A percentile compares a stretch with the other conserved stretches of the same genome.
Conservation (phyloP, 1,140 invertebrate species). For the Phenacoccus solenopsis region DNA sequence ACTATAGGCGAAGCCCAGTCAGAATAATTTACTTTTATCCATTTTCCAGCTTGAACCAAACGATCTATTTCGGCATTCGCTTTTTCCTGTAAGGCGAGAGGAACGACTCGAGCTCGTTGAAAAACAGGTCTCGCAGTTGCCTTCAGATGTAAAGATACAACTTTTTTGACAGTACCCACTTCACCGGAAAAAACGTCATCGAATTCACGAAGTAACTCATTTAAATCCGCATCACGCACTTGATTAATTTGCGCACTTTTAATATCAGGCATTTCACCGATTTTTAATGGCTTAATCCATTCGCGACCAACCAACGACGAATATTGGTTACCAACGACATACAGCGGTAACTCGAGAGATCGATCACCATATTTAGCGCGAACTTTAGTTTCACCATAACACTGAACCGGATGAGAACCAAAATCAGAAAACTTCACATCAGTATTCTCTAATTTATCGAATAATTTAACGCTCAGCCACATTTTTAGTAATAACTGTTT, state of each 20-base stretch:
- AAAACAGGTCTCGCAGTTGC: slow-evolving; percentile 27
- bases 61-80: slow-evolving; percentile 32
- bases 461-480: neutral
- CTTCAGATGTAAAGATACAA: neutral
- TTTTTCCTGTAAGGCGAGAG: slow-evolving; percentile 28
- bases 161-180: too few relatives aligned
- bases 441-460: too few relatives aligned
- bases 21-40: slow-evolving; percentile 31
- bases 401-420: too few relatives aligned
- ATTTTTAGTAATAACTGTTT: neutral
- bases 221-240: neutral
- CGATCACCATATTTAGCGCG: too few relatives aligned
- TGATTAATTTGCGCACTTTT: too few relatives aligned
- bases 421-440: too few relatives aligned
- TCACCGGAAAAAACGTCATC: too few relatives aligned
- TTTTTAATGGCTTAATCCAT: neutral
- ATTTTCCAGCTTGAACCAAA: slow-evolving; percentile 31
- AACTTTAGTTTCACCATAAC: too few relatives aligned
- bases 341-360: neutral
- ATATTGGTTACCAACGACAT: neutral
- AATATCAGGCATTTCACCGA: neutral
- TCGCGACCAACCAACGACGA: neutral
- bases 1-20: slow-evolving; percentile 41
- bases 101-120: slow-evolving; percentile 32
- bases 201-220: neutral